A percentile compares a stretch with the other conserved stretches of the same genome.
Conservation (phyloP, 2,888 invertebrate species). For the Adineta ricciae region DNA sequence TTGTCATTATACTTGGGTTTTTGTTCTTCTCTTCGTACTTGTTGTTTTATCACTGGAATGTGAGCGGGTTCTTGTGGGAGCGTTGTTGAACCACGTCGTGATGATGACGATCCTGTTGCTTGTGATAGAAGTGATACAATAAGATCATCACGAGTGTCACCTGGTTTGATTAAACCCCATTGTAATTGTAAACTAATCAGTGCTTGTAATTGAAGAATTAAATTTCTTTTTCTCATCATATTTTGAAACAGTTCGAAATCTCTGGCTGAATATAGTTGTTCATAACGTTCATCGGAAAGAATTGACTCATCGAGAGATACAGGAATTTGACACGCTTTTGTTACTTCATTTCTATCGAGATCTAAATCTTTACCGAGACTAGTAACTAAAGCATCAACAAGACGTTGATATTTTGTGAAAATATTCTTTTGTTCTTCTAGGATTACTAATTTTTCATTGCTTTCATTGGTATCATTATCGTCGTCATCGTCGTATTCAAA, state of each 20-base stretch:
- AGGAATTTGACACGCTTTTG: not conserved
- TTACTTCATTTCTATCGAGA: not conserved
- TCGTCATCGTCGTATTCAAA: slow-evolving; percentile 4
- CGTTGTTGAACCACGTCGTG: not conserved
- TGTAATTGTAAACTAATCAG: not conserved
- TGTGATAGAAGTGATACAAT: not conserved
- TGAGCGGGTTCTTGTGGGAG: not conserved
- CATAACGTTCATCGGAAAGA: not conserved
- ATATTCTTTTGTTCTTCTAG: not conserved
- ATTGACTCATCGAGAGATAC: not conserved
- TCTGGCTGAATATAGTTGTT: not conserved
- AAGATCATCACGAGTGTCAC: not conserved
- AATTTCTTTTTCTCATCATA: slow-evolving; percentile 17
- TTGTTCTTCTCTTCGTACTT: not conserved
- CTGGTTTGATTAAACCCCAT: not conserved
- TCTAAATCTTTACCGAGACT: not conserved
- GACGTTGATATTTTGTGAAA: not conserved
- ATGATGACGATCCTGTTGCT: not conserved
- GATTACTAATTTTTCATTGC: not conserved
- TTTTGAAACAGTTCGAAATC: not conserved
- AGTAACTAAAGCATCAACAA: not conserved
- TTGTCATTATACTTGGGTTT: not conserved
- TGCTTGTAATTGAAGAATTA: slow-evolving; percentile 18
- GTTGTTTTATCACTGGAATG: not conserved
- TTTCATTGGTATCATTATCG: not conserved